phyloP scores from a whole-genome alignment of 2,888 invertebrate genomes.

The Carpatolechia fugitivella region DNA sequence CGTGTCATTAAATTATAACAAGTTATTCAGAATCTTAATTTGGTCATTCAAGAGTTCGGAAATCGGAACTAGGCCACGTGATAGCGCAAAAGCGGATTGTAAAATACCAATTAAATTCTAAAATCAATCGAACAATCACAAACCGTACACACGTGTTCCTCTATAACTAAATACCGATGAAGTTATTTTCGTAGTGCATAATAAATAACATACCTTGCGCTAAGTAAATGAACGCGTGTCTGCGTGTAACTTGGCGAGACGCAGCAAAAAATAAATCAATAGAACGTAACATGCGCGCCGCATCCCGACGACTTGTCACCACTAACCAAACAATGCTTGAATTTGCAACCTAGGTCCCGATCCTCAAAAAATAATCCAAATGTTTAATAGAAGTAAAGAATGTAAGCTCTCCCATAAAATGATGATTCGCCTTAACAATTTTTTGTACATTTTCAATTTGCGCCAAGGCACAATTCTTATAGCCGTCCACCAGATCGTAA shows the following conservation, averaged over 20 bases:
- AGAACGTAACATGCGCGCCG: constrained; percentile 58
- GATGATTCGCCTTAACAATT: constrained; percentile 69
- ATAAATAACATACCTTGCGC: too few species aligned
- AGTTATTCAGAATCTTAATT: too few species aligned
- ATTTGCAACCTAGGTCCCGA: constrained; percentile 36
- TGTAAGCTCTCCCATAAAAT: constrained; percentile 65
- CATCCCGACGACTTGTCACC: constrained; percentile 25
- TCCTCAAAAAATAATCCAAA: constrained; percentile 50
- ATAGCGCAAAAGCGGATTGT: too few species aligned
- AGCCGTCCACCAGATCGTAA: constrained; percentile 78
- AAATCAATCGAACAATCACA: not conserved
- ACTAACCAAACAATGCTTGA: constrained; percentile 55
- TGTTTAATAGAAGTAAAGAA: constrained; percentile 67
- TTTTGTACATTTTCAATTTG: constrained; percentile 74
- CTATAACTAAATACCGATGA: not conserved
- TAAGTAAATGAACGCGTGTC: constrained; percentile 20
- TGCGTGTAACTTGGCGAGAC: constrained; percentile 44
- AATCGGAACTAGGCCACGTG: too few species aligned
- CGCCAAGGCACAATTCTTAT: constrained; percentile 75
- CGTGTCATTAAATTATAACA: too few species aligned
- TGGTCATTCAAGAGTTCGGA: too few species aligned
- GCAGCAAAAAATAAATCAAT: constrained; percentile 55
- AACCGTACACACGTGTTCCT: not conserved
- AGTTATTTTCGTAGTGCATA: not conserved
- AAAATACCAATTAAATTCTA: not conserved